Conservation (phyloP, 1,140 invertebrate genomes). For the Drosophila tropicalis region DNA sequence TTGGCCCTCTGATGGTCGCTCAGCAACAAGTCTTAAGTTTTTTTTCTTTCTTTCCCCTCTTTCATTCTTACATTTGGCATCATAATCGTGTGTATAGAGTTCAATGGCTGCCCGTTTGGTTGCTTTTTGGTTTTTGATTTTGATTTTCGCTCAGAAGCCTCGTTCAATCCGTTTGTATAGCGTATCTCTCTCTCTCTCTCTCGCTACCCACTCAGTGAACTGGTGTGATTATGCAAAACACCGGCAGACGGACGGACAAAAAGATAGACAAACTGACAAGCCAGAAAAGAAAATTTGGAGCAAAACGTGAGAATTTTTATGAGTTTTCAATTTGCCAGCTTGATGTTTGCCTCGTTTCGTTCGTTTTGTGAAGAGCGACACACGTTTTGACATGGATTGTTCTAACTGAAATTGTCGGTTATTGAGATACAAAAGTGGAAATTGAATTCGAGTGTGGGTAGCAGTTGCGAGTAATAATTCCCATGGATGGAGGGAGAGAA, state of each 20-base stretch:
- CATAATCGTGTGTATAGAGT: slow-evolving; percentile 60
- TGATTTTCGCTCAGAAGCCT: slow-evolving; percentile 16
- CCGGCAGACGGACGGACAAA: neutral
- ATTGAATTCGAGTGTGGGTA: slow-evolving; percentile 13
- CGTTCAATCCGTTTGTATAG: neutral
- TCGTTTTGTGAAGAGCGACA: slow-evolving; percentile 48
- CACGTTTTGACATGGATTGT: slow-evolving; percentile 47
- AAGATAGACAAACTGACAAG: slow-evolving; percentile 1
- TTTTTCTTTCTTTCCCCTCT: slow-evolving; percentile 21
- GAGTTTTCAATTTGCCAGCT: slow-evolving; percentile 72
- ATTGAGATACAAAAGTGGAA: slow-evolving; percentile 7
- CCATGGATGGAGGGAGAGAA: neutral
- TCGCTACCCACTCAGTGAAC: neutral
- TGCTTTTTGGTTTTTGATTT: slow-evolving; percentile 45
- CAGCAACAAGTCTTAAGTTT: slow-evolving; percentile 54
- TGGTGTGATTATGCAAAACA: slow-evolving; percentile 64
- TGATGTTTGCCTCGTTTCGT: slow-evolving; percentile 23
- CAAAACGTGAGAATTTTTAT: slow-evolving; percentile 75
- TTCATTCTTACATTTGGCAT: slow-evolving; percentile 64
- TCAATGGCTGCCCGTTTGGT: slow-evolving; percentile 59
- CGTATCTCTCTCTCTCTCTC: neutral
- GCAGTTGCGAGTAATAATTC: slow-evolving; percentile 1
- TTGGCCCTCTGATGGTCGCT: slow-evolving; percentile 6
- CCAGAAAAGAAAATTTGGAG: slow-evolving; percentile 62
- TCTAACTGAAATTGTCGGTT: neutral